Conservation (phyloP, 2,797 vertebrate species). For the Pseudochirops cupreus region DNA sequence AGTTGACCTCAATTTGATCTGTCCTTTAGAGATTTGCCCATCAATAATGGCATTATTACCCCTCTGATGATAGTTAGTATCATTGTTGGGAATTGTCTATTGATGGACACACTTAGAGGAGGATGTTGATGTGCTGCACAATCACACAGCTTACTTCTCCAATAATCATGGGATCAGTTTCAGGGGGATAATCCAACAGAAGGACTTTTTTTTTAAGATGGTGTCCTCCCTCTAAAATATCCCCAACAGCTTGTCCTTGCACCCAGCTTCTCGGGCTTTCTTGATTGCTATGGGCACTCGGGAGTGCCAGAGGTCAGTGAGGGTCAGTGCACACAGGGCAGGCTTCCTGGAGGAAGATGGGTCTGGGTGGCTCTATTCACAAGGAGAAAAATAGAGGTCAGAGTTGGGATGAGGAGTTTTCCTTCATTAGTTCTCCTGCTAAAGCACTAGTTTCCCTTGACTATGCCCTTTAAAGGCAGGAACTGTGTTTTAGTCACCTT, state of each 20-base stretch:
- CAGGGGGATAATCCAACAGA: constrained; percentile 55
- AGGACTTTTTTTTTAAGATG: constrained; percentile 58
- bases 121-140: constrained; percentile 83
- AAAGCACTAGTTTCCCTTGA: too few relatives aligned
- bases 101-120: constrained; percentile 81
- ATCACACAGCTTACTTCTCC: constrained; percentile 84
- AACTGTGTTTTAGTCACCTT: too few relatives aligned
- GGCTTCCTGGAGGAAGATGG: too few relatives aligned
- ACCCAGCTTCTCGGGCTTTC: neutral
- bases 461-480: too few relatives aligned
- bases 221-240: neutral
- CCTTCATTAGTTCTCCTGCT: too few relatives aligned
- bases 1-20: constrained; percentile 87
- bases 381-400: too few relatives aligned
- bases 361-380: too few relatives aligned
- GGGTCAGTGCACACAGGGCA: neutral
- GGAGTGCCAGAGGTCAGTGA: neutral
- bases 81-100: constrained; percentile 86
- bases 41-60: constrained; percentile 87
- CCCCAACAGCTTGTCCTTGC: neutral
- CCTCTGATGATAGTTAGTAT: constrained; percentile 87
- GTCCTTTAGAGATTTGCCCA: constrained; percentile 88
- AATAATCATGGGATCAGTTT: constrained; percentile 80
- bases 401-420: too few relatives aligned
- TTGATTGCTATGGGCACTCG: neutral